These are phyloP conservation scores for Blastobasis adustella DNA, from an alignment of 2,888 invertebrate species.

Conservation along the genomic window DNA sequence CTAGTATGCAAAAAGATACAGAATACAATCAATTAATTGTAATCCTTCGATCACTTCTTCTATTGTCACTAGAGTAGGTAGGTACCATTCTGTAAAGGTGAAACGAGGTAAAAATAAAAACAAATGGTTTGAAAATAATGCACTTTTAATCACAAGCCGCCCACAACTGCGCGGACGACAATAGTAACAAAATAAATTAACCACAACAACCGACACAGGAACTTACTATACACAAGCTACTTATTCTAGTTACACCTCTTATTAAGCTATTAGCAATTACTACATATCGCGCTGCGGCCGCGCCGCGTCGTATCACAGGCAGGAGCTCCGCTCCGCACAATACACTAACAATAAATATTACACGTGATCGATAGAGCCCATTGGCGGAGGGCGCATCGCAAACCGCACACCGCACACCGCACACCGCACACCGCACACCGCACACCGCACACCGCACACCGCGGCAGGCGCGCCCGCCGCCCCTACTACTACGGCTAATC, in stretches of 20 bases:
- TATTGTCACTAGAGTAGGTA: too few relatives aligned
- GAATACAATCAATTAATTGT: too few relatives aligned
- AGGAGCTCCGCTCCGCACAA: neutral
- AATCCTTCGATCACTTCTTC: too few relatives aligned
- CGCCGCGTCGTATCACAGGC: conserved; percentile 1
- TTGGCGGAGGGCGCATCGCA: conserved; percentile 3
- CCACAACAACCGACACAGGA: conserved; percentile 49
- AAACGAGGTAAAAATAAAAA: conserved; percentile 10
- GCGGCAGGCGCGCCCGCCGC: conserved; percentile 3
- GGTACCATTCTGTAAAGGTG: too few relatives aligned
- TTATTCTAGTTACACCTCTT: conserved; percentile 21
- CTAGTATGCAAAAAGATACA: too few relatives aligned
- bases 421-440: too few relatives aligned
- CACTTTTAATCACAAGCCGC: conserved; percentile 62
- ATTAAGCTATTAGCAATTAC: neutral
- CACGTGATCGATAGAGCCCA: neutral
- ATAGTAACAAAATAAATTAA: conserved; percentile 40
- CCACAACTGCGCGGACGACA: conserved; percentile 30
- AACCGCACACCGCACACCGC: too few relatives aligned
- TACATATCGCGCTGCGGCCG: neutral
- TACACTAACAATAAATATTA: conserved; percentile 9
- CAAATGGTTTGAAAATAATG: conserved; percentile 45
- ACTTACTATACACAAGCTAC: conserved; percentile 19
- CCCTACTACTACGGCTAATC: too few relatives aligned
- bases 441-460: too few relatives aligned